Base-by-base conservation (phyloP, 2,888 invertebrate species). In the Pherbina coryleti region DNA sequence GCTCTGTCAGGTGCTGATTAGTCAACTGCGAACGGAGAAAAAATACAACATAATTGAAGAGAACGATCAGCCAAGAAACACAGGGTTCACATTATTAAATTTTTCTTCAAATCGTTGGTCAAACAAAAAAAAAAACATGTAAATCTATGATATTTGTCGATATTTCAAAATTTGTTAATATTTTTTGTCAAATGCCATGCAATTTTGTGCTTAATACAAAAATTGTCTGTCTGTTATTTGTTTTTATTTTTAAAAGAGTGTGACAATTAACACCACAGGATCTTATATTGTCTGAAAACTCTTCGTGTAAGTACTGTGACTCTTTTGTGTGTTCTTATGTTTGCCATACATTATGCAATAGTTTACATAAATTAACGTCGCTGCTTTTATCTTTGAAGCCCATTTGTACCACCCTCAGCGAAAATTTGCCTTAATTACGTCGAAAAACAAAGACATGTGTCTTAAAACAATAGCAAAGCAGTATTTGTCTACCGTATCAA, bases 321-420 rank as follows among this genome's bases (percentile, higher is more conserved):
- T 55, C 9, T 7, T 7, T 5, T 1, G 19, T 19, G 79, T 76
- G 76, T 19, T 77, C 73, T 53, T 66, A 72, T 78, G 81, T 83
- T 84, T 82, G 84, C 82, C 78, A 83, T 81, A 85, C 82, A 85
- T 85, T 85, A 85, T 85, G 85, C 82, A 85, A 85, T 78, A 81
- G 81, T 71, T 66, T 75, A 31, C 14, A 53, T 25, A 8, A 51
- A 70, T 17, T 28, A 37, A 37, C 8, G 7, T 8, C 11, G 70
- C 31, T 25, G 5, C n/a, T 34, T 9, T 19, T 28, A 8, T 22
- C 25, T 49, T 44, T 73, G 34, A 31, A 25, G 53, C 9, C 9
- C 25, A 9, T 8, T 28, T 25, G 25, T 57, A 44, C 67, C 67
- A 70, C 60, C 75, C 75, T 60, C 34, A 8, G 31, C 11, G 76